Evolutionary conservation across 2,113 vertebrate genomes (phyloP).

Genomic region (Limnothrissa miodon): DNA sequence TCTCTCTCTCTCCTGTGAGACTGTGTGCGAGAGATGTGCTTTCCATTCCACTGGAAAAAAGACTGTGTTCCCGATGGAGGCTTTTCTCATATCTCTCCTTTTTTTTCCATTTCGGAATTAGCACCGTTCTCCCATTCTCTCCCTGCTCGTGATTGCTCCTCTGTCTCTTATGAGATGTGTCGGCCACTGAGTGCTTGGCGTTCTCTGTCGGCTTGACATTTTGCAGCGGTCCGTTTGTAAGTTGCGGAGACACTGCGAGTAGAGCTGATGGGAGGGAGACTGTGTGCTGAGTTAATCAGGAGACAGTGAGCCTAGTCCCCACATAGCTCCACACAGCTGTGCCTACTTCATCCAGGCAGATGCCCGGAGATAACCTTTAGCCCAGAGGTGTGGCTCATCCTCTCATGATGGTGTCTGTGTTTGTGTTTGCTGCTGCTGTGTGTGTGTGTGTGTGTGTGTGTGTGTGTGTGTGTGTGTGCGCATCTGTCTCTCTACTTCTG

Average conservation of each 20-base stretch:
- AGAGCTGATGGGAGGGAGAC: neutral
- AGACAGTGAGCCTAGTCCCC: neutral
- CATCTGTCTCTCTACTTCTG: too few relatives aligned
- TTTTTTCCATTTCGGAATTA: neutral
- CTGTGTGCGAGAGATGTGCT: neutral
- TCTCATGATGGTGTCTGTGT: neutral
- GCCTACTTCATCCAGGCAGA: neutral
- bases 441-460: neutral
- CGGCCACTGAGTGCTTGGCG: neutral
- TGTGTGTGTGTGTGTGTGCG: neutral
- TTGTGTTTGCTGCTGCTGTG: neutral
- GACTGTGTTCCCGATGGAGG: neutral
- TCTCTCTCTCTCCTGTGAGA: neutral
- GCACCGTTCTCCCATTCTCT: neutral
- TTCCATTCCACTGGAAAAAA: slow-evolving; percentile 2
- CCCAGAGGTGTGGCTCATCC: neutral
- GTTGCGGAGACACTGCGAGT: neutral
- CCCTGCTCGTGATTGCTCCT: neutral
- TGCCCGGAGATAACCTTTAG: neutral
- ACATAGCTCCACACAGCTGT: neutral
- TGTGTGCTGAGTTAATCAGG: neutral
- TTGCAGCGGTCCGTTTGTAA: neutral
- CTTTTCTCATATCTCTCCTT: neutral
- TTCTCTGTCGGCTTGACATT: neutral
- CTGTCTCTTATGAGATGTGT: neutral